A percentile compares a stretch with the other conserved stretches of the same genome.
phyloP scores from a whole-genome alignment of 1,140 invertebrate species.

The Macrostomum lignano region DNA sequence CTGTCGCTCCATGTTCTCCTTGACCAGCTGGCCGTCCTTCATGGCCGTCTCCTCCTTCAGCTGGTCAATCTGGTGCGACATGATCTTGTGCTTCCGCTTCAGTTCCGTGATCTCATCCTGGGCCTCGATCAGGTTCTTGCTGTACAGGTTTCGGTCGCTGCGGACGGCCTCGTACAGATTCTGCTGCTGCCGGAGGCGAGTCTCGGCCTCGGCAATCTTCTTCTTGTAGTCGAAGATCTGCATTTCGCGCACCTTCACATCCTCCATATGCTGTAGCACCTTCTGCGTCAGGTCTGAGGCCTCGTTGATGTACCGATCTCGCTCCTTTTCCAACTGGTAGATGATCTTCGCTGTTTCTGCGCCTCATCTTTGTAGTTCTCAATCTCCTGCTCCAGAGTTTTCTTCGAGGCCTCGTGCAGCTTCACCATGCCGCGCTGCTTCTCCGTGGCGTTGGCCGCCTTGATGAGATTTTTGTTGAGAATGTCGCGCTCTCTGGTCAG shows the following conservation, averaged over 20 bases:
- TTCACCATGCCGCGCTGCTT: constrained; percentile 26
- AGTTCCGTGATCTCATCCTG: constrained; percentile 38
- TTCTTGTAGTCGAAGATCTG: constrained; percentile 39
- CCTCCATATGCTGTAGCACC: constrained; percentile 31
- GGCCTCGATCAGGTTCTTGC: constrained; percentile 34
- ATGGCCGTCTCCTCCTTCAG: constrained; percentile 39
- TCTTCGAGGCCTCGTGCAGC: constrained; percentile 27
- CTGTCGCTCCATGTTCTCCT: constrained; percentile 35
- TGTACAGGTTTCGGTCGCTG: constrained; percentile 34
- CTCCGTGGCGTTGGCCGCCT: constrained; percentile 21
- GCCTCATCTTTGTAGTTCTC: constrained; percentile 30
- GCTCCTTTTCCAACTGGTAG: constrained; percentile 33
- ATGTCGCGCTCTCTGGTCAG: constrained; percentile 23
- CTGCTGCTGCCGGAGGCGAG: constrained; percentile 35
- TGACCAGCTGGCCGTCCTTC: constrained; percentile 36
- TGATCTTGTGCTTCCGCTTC: constrained; percentile 35
- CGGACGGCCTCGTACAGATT: constrained; percentile 35
- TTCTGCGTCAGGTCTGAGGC: constrained; percentile 30
- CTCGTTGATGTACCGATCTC: constrained; percentile 33
- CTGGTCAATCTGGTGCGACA: constrained; percentile 37
- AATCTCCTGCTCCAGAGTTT: constrained; percentile 33
- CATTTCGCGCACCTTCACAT: constrained; percentile 32
- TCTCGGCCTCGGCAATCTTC: constrained; percentile 34
- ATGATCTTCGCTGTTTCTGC: constrained; percentile 30
- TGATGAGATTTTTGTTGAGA: constrained; percentile 21